Percentiles rank a stretch among this genome's conserved stretches.
These are phyloP conservation scores for Cerastoderma edule DNA, from an alignment of 2,888 invertebrate genomes.

Conservation along the genomic window DNA sequence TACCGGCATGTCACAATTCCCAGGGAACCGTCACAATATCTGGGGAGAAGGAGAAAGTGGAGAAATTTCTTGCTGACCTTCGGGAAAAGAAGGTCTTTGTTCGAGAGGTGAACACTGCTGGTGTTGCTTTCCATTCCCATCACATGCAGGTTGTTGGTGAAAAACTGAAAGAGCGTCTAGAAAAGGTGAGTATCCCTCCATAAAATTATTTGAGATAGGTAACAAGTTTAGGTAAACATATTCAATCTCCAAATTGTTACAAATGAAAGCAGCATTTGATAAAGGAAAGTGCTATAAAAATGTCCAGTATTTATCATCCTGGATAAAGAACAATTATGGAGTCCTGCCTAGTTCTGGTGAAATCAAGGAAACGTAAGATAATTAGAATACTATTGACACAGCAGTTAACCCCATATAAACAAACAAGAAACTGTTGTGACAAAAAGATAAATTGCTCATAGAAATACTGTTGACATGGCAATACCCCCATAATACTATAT, in stretches of 20 bases:
- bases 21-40: slow-evolving; percentile 97
- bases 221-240: not conserved
- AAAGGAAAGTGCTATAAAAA: too few relatives aligned
- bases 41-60: slow-evolving; percentile 88
- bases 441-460: too few relatives aligned
- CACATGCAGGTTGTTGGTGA: slow-evolving; percentile 81
- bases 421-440: too few relatives aligned
- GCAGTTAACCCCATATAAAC: too few relatives aligned
- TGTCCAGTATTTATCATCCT: too few relatives aligned
- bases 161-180: slow-evolving; percentile 72
- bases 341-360: too few relatives aligned
- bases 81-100: slow-evolving; percentile 80
- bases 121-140: slow-evolving; percentile 83
- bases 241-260: too few relatives aligned
- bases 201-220: not conserved
- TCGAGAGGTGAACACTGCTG: slow-evolving; percentile 80
- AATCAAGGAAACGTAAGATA: too few relatives aligned
- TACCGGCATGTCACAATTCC: slow-evolving; percentile 94
- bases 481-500: not conserved
- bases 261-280: too few relatives aligned
- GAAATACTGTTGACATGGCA: not conserved
- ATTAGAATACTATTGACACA: too few relatives aligned
- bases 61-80: slow-evolving; percentile 77
- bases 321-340: too few relatives aligned
- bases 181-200: slow-evolving; percentile 66